A percentile compares a stretch with the other conserved stretches of the same genome.
Conservation (phyloP, 2,888 invertebrate genomes). For the Eilema depressum region DNA sequence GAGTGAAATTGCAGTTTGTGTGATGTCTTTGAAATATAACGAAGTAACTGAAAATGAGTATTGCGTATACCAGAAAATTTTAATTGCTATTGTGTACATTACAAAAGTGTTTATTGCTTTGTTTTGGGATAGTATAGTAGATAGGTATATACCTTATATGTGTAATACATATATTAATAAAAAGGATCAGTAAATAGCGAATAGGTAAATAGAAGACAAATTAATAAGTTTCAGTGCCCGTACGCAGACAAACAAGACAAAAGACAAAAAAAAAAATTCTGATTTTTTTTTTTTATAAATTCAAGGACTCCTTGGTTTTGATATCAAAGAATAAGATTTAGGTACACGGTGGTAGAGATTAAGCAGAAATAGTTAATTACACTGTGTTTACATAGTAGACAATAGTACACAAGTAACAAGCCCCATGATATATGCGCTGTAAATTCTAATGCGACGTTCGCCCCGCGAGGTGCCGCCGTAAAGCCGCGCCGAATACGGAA, state of each 20-base stretch:
- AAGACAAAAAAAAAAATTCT: too few relatives aligned
- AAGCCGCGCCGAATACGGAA: constrained; percentile 75
- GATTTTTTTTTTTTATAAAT: neutral
- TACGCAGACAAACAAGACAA: too few relatives aligned
- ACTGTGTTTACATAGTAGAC: constrained; percentile 70
- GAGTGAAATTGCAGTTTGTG: neutral
- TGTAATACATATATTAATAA: neutral
- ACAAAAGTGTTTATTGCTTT: neutral
- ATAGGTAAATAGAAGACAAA: too few relatives aligned
- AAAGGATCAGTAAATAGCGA: neutral
- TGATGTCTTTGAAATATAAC: neutral
- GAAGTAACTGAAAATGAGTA: too few relatives aligned
- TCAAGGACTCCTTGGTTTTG: neutral
- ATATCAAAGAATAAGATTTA: neutral
- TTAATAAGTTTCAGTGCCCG: neutral
- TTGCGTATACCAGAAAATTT: too few relatives aligned
- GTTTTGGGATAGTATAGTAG: neutral
- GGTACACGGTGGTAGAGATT: neutral
- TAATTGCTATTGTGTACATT: neutral
- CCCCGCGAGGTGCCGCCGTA: constrained; percentile 76
- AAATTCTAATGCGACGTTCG: constrained; percentile 79
- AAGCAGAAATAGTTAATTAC: constrained; percentile 61
- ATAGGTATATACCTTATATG: too few relatives aligned
- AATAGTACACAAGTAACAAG: constrained; percentile 64
- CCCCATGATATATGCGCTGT: constrained; percentile 78